Percentiles rank a stretch among this genome's conserved stretches.
Conservation (phyloP, 2,113 vertebrate species). For the Triplophysa siluroides region DNA sequence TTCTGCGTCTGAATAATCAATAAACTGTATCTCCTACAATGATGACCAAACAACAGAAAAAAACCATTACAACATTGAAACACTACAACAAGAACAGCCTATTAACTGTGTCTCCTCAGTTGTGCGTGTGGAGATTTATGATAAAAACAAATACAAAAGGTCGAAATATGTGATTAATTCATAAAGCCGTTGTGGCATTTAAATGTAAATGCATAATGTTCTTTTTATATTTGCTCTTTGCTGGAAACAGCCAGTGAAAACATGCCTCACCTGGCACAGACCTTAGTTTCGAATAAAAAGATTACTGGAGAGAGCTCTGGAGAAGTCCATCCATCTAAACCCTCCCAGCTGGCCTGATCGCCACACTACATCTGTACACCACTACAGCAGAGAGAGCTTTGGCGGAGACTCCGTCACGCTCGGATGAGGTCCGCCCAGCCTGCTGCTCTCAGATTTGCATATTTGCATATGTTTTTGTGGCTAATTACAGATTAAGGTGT, state of each 20-base stretch:
- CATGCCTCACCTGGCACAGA: constrained; percentile 23
- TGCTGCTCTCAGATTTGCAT: constrained; percentile 54
- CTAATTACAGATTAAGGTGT: constrained; percentile 60
- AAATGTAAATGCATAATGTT: not conserved
- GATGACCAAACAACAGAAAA: not conserved
- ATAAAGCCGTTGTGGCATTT: not conserved
- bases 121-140: not conserved
- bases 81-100: not conserved
- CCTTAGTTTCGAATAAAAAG: constrained; percentile 38
- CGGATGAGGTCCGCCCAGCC: constrained; percentile 23
- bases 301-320: constrained; percentile 33
- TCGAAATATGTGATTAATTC: constrained; percentile 3
- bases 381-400: constrained; percentile 23
- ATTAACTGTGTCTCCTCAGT: not conserved
- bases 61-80: not conserved
- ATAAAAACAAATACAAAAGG: constrained; percentile 10
- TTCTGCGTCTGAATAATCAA: not conserved
- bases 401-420: constrained; percentile 49
- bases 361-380: constrained; percentile 50
- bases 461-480: constrained; percentile 63
- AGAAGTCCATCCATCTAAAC: constrained; percentile 56
- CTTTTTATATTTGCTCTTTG: constrained; percentile 7
- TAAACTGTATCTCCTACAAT: not conserved
- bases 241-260: not conserved
- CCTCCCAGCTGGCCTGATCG: constrained; percentile 48